Base-by-base conservation (phyloP, 2,888 invertebrate genomes). In the Ceramica pisi region DNA sequence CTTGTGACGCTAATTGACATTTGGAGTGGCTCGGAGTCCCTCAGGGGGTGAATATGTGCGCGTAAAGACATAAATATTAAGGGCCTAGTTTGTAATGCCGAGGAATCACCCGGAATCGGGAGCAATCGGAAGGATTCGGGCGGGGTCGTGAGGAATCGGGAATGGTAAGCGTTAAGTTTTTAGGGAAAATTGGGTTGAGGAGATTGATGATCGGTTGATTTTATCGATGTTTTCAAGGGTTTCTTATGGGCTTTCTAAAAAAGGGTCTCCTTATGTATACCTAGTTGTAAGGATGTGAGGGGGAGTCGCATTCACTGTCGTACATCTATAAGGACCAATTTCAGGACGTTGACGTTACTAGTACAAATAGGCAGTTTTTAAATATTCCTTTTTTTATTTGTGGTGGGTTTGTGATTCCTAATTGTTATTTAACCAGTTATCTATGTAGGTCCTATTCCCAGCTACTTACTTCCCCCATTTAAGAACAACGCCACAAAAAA, bases 1-100 rank as follows among this genome's bases (percentile, higher is more conserved):
- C 61, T 67, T 48, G 78, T 84, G 85, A 85, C 85, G 81, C 84
- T 89, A 88, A 89, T 89, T 88, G 89, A 89, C 89, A 88, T 87
- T 84, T 82, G 80, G 82, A 87, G 83, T 75, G 84, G 76, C 71
- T 68, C 64, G 63, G 78, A 48, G 68, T 74, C 84, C 73, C 86
- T 80, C 77, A 41, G 82, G 80, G 82, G 81, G 73, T 61, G 68
- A 69, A 72, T 81, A 72, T 83, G 80, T 86, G 81, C 64, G 64
- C 71, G 65, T 60, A 48, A 61, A 66, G 65, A 75, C 80, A 82
- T 77, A 50, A 70, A 86, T 80, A 73, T 84, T 80, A 75, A 75
- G 80, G 80, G 82, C 63, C 53, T 70, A 71, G 67, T 84, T 82
- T 75, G 55, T 71, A 65, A 72, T 57, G 79, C 46, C 63, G 73